Percentiles rank a stretch among this genome's conserved stretches.
Conservation (phyloP, 2,888 invertebrate genomes). For the Itoplectis maculator region DNA sequence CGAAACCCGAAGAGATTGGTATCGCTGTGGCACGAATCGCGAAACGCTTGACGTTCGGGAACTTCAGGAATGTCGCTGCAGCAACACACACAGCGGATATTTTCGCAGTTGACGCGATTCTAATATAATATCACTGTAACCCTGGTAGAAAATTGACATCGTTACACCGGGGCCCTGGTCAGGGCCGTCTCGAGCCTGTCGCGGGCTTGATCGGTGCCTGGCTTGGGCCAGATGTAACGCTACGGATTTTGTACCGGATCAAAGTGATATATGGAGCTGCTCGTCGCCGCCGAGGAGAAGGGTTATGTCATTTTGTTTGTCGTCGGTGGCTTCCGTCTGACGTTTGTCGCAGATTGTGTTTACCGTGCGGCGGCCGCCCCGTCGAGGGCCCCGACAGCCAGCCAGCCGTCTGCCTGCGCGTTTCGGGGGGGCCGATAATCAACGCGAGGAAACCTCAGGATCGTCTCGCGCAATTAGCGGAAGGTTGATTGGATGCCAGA, state of each 20-base stretch:
- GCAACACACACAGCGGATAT: neutral
- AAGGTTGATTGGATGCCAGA: constrained; percentile 69
- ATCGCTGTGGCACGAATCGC: constrained; percentile 38
- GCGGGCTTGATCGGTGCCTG: too few relatives aligned
- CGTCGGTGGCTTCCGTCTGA: constrained; percentile 1
- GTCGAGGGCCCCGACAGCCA: neutral
- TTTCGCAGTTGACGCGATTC: neutral
- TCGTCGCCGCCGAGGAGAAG: neutral
- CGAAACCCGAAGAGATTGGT: constrained; percentile 34
- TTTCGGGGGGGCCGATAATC: constrained; percentile 66
- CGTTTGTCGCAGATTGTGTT: constrained; percentile 1
- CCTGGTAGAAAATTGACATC: too few relatives aligned
- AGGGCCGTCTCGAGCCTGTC: too few relatives aligned
- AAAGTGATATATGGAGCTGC: constrained; percentile 23
- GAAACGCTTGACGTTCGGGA: constrained; percentile 46
- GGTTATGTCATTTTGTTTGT: constrained; percentile 32
- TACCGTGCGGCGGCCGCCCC: constrained; percentile 1
- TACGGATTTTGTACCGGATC: neutral
- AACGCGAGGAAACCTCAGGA: constrained; percentile 66
- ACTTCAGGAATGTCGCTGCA: constrained; percentile 34
- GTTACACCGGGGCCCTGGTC: too few relatives aligned
- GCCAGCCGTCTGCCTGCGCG: constrained; percentile 27
- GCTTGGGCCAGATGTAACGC: too few relatives aligned
- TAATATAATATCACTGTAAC: too few relatives aligned
- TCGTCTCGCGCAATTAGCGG: constrained; percentile 67